Percentiles rank a stretch among this genome's conserved stretches.
Evolutionary conservation across 2,888 invertebrate genomes (phyloP).

Genomic region (Nebria salina): DNA sequence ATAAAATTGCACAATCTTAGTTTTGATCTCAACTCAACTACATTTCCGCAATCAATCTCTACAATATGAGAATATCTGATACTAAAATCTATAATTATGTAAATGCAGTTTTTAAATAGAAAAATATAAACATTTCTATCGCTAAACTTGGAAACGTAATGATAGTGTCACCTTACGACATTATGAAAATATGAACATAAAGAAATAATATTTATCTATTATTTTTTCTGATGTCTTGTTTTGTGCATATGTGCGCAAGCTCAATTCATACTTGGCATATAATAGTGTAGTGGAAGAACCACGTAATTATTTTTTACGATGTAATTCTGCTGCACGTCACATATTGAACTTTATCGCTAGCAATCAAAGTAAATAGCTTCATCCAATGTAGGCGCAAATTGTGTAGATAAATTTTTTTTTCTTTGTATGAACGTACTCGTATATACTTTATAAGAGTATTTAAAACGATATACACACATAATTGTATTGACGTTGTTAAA

Average conservation of each 20-base stretch:
- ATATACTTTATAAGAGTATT: background rate
- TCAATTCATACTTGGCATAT: background rate
- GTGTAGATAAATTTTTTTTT: slow-evolving; percentile 40
- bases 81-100: background rate
- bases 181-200: background rate
- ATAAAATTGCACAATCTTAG: no score
- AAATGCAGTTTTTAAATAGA: background rate
- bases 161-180: background rate
- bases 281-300: background rate
- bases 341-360: slow-evolving; percentile 38
- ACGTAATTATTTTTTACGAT: slow-evolving; percentile 46
- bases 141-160: background rate
- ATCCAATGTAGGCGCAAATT: slow-evolving; percentile 43
- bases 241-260: background rate
- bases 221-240: background rate
- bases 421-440: slow-evolving; percentile 2
- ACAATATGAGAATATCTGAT: background rate
- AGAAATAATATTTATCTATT: background rate
- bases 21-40: no score
- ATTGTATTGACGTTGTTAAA: slow-evolving; percentile 30
- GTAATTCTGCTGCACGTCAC: slow-evolving; percentile 37
- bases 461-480: slow-evolving; percentile 19
- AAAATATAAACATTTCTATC: background rate
- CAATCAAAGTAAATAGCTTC: slow-evolving; percentile 43
- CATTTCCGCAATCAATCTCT: no score